A percentile compares a stretch with the other conserved stretches of the same genome.
phyloP scores from a whole-genome alignment of 2,797 vertebrate species.

The Pachyuromys duprasi region DNA sequence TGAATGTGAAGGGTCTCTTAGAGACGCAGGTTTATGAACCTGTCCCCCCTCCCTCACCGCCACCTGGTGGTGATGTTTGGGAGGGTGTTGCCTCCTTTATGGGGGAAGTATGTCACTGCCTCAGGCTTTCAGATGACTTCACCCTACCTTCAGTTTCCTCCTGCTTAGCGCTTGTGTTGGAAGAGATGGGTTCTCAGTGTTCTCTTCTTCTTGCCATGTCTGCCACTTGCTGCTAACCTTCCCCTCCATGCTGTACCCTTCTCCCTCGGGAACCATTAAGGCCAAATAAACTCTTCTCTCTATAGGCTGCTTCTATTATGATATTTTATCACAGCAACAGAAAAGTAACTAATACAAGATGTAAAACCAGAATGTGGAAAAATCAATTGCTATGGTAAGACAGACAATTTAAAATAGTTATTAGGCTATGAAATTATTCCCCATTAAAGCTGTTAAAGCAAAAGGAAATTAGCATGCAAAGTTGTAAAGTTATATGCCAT shows the following conservation, averaged over 20 bases:
- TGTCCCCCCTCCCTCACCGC: too few species aligned
- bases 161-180: too few species aligned
- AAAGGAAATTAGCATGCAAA: neutral
- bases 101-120: neutral
- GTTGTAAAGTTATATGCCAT: neutral
- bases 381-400: conserved; percentile 7
- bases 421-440: neutral
- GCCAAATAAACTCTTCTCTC: neutral
- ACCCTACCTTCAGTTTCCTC: too few species aligned
- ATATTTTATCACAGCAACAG: neutral
- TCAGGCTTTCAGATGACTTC: neutral
- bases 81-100: neutral
- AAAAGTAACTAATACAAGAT: neutral
- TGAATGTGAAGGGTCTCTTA: neutral
- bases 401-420: conserved; percentile 40
- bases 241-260: neutral
- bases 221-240: neutral
- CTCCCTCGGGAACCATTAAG: neutral
- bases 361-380: neutral
- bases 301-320: neutral
- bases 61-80: neutral
- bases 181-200: too few species aligned
- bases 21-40: neutral
- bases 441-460: neutral
- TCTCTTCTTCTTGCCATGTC: neutral